A percentile compares a stretch with the other conserved stretches of the same genome.
phyloP scores from a whole-genome alignment of 2,113 vertebrate genomes.

The Leptocoma aspasia region DNA sequence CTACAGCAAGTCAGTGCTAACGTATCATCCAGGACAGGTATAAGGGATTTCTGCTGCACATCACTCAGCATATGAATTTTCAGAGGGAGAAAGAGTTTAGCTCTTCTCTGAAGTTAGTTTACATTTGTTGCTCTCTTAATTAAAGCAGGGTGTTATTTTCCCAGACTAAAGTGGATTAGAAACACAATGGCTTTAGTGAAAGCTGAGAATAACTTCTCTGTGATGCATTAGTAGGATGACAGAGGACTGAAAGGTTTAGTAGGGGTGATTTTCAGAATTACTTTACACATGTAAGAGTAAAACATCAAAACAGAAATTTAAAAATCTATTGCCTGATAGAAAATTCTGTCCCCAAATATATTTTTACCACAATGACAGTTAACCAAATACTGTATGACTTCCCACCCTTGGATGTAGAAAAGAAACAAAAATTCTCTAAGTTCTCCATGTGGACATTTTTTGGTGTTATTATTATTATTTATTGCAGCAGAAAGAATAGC shows the following conservation, averaged over 20 bases:
- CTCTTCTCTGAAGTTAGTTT: conserved; percentile 38
- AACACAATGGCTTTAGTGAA: conserved; percentile 52
- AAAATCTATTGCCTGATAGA: background rate
- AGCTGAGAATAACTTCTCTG: conserved; percentile 51
- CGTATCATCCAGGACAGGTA: background rate
- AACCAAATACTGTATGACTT: background rate
- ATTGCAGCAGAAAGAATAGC: background rate
- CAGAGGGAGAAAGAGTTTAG: background rate
- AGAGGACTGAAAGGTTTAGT: conserved; percentile 42
- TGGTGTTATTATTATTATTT: background rate
- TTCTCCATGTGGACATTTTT: background rate
- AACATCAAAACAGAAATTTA: background rate
- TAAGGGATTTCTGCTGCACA: background rate
- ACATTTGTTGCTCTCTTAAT: conserved; percentile 13
- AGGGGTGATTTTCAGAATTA: conserved; percentile 27
- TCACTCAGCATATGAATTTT: conserved; percentile 28
- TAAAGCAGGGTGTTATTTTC: conserved; percentile 52
- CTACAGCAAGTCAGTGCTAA: background rate
- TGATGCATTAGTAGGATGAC: conserved; percentile 31
- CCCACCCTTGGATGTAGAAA: background rate
- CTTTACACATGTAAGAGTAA: background rate
- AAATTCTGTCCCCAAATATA: background rate
- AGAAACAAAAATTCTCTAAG: background rate
- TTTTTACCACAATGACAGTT: background rate
- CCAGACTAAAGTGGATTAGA: conserved; percentile 47